Percentiles rank a stretch among this genome's conserved stretches.
Conservation (phyloP, 2,888 invertebrate species). For the Coelopa pilipes region DNA sequence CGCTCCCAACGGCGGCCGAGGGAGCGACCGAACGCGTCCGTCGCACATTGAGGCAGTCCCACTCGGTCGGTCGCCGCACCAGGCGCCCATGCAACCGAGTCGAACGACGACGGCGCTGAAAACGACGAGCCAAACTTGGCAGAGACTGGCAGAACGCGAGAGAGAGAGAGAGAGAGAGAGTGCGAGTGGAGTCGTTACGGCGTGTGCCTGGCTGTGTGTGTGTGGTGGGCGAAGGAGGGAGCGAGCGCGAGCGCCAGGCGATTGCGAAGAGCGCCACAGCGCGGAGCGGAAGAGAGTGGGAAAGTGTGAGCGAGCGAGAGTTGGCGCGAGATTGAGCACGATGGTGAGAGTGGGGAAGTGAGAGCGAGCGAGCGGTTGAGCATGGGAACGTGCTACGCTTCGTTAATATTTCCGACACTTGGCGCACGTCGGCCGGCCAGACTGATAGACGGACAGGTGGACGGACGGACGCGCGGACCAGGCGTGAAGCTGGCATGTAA, state of each 20-base stretch:
- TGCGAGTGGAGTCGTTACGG: too few relatives aligned
- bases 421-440: background rate
- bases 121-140: too few relatives aligned
- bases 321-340: background rate
- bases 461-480: background rate
- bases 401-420: slow-evolving; percentile 29
- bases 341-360: background rate
- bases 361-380: background rate
- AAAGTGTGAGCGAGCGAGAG: background rate
- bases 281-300: too few relatives aligned
- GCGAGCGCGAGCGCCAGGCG: too few relatives aligned
- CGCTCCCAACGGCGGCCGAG: background rate
- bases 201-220: too few relatives aligned
- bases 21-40: slow-evolving; percentile 39
- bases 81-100: slow-evolving; percentile 45
- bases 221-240: too few relatives aligned
- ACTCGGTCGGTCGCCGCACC: slow-evolving; percentile 51
- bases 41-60: slow-evolving; percentile 54
- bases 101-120: background rate
- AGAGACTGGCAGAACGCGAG: too few relatives aligned
- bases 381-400: slow-evolving; percentile 10
- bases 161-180: too few relatives aligned
- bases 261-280: too few relatives aligned
- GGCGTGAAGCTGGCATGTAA: slow-evolving; percentile 14
- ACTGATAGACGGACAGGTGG: background rate